These are phyloP conservation scores for Dendronephthya gigantea DNA, from an alignment of 64 coral and sea anemone genomes.

Conservation along the genomic window DNA sequence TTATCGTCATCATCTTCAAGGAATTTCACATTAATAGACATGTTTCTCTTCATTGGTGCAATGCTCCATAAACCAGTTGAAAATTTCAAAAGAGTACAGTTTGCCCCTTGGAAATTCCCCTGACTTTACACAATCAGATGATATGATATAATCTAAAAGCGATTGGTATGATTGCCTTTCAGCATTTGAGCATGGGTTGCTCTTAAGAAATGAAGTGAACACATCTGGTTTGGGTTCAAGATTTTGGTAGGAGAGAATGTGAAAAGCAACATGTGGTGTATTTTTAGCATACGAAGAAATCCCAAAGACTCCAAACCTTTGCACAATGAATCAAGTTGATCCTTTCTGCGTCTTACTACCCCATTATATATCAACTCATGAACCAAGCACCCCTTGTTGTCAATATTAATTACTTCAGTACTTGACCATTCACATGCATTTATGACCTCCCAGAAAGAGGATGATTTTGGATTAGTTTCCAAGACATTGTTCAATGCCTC, in stretches of 20 bases:
- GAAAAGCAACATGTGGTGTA: background rate
- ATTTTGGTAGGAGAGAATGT: background rate
- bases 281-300: constrained; percentile 1
- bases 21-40: background rate
- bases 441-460: constrained; percentile 9
- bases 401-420: constrained; percentile 9
- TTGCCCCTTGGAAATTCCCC: background rate
- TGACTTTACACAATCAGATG: background rate
- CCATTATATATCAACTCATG: constrained; percentile 7
- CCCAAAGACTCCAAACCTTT: constrained; percentile 12
- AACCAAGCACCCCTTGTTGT: constrained; percentile 9
- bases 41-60: background rate
- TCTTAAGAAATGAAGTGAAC: background rate
- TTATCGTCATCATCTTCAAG: background rate
- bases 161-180: background rate
- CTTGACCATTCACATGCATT: constrained; percentile 3
- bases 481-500: background rate
- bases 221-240: background rate
- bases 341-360: background rate
- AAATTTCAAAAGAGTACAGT: background rate
- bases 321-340: constrained; percentile 9
- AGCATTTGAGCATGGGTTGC: background rate
- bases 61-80: constrained; percentile 15
- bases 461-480: constrained; percentile 17
- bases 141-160: background rate